Base-by-base conservation (phyloP, 2,888 invertebrate genomes). In the Campoplex capitator region DNA sequence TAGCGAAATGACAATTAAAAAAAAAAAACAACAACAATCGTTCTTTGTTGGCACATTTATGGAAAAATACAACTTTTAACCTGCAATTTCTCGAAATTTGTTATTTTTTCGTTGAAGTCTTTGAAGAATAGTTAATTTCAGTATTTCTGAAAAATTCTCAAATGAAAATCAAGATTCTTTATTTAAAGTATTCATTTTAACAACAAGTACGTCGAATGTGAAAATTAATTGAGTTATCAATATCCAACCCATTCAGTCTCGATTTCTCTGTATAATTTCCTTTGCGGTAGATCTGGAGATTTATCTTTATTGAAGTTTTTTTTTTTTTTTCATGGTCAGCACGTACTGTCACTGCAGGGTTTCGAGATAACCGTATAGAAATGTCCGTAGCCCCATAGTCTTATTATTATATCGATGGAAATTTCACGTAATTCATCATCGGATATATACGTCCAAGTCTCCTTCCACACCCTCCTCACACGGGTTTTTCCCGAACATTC, bases 401-500 rank as follows among this genome's bases (percentile, higher is more conserved):
- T 67, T 38, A 38, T 38, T n/a, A 38, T 67, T 65, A 54, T 68
- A 16, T 42, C 23, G 23, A 56, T 42, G 74, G 13, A 56, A 67
- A 78, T 78, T 62, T 51, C 71, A 35, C 16, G 80, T 73, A 56
- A 85, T 80, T 85, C 65, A 73, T 76, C 75, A 77, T 85, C 73
- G 71, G 65, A 62, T 45, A n/a, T n/a, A n/a, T n/a, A 35, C 58
- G 56, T 76, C 76, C 76, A 67, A 58, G 65, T 48, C 48, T 71
- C 18, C 70, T 76, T 65, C 70, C 70, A 45, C 45, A 23, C 38
- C 58, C 68, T 79, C 58, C 68, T 79, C 58, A 51, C 28, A 68
- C 68, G 58, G 28, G 56, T 48, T 54, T 74, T 74, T 32, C 23
- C 28, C 28, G 75, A 84, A 67, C 35, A 11, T 74, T 84, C 45